Evolutionary conservation across 2,113 vertebrate species (phyloP).

Genomic region (Galeopterus variegatus): DNA sequence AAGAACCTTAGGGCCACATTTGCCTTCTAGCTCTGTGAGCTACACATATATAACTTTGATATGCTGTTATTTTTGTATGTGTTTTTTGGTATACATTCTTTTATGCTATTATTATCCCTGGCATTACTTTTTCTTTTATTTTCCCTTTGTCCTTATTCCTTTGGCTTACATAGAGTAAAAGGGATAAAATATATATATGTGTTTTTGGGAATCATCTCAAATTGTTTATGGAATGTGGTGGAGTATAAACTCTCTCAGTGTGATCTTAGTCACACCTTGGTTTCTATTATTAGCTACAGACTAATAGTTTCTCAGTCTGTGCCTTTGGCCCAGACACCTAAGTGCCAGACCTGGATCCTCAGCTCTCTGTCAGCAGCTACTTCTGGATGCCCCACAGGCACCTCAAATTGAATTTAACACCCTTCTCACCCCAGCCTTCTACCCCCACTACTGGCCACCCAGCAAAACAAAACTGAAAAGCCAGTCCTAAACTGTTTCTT

Average conservation of each 20-base stretch:
- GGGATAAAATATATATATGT: neutral
- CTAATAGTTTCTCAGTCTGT: neutral
- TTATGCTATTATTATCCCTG: neutral
- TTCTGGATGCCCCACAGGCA: neutral
- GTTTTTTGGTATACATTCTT: neutral
- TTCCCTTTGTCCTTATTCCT: neutral
- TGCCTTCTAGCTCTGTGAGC: neutral
- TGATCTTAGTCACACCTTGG: constrained; percentile 7
- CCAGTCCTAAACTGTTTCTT: neutral
- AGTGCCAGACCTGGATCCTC: neutral
- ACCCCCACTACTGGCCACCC: neutral
- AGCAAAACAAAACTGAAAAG: constrained; percentile 42
- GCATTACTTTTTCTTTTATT: neutral
- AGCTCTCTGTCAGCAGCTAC: neutral
- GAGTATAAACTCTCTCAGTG: neutral
- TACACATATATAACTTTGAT: neutral
- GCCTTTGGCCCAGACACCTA: neutral
- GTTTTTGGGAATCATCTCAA: constrained; percentile 7
- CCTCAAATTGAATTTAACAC: neutral
- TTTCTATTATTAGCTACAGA: neutral
- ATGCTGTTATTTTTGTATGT: constrained; percentile 28
- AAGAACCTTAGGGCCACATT: neutral
- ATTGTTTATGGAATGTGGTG: neutral
- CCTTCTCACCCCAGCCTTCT: neutral
- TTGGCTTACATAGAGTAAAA: neutral